Conservation (phyloP, 2,797 vertebrate genomes). For the Helostoma temminkii region DNA sequence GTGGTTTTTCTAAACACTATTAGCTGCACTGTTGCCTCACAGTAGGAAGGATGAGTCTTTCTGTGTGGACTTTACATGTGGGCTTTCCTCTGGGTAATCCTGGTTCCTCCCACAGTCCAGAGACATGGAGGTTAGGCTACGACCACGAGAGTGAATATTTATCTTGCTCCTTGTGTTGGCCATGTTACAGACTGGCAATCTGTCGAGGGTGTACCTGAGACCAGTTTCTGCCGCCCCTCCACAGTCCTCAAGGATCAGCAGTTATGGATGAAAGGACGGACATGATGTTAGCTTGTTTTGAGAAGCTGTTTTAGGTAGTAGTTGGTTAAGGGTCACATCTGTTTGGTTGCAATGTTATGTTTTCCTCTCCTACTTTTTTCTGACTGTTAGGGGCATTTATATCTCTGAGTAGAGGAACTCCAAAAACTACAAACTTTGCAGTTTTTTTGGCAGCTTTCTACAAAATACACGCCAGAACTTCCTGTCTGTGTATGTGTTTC, state of each 20-base stretch:
- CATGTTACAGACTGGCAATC: too few relatives aligned
- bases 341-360: not conserved
- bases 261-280: not conserved
- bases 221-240: too few relatives aligned
- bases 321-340: constrained; percentile 10
- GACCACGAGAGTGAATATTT: too few relatives aligned
- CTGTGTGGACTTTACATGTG: too few relatives aligned
- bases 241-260: too few relatives aligned
- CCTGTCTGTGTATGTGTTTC: constrained; percentile 67
- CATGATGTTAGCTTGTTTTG: not conserved
- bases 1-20: too few relatives aligned
- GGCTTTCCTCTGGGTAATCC: not conserved
- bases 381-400: constrained; percentile 30
- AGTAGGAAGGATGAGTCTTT: not conserved
- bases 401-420: constrained; percentile 47
- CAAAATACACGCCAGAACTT: constrained; percentile 63
- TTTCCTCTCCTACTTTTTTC: constrained; percentile 15
- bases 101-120: too few relatives aligned
- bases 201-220: not conserved
- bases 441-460: constrained; percentile 70
- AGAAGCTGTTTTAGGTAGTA: not conserved
- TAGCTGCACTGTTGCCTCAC: not conserved
- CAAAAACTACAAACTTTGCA: constrained; percentile 61
- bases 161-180: too few relatives aligned
- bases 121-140: not conserved